Percentiles rank a stretch among this genome's conserved stretches.
phyloP scores from a whole-genome alignment of 2,888 invertebrate genomes.

The Phaedon cochleariae region DNA sequence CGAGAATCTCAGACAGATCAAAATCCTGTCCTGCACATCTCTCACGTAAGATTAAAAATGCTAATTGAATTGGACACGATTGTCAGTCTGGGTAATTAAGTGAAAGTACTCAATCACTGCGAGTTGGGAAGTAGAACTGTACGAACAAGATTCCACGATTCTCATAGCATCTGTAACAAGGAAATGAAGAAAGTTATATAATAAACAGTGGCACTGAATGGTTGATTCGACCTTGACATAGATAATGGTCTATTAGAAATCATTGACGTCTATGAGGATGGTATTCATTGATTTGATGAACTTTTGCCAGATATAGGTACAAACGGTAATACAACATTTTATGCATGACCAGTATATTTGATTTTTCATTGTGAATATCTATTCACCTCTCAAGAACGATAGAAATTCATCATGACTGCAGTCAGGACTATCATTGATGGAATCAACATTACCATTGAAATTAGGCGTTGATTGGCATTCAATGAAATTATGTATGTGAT shows the following conservation, averaged over 20 bases:
- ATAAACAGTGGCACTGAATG: background rate
- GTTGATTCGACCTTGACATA: background rate
- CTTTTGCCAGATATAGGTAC: too few relatives aligned
- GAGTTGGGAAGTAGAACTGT: constrained; percentile 30
- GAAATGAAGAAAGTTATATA: constrained; percentile 3
- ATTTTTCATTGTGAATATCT: too few relatives aligned
- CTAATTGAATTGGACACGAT: constrained; percentile 27
- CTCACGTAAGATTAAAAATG: constrained; percentile 27
- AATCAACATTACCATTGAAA: too few relatives aligned
- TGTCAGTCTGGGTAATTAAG: constrained; percentile 25
- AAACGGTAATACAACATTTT: too few relatives aligned
- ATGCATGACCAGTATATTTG: too few relatives aligned
- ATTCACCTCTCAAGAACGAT: too few relatives aligned
- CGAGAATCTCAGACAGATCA: too few relatives aligned
- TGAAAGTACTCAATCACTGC: constrained; percentile 29
- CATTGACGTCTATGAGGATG: background rate
- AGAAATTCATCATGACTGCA: too few relatives aligned
- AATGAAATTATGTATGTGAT: too few relatives aligned
- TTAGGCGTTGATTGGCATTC: too few relatives aligned
- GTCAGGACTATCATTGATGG: too few relatives aligned
- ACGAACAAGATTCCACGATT: constrained; percentile 12
- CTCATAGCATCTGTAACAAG: constrained; percentile 1
- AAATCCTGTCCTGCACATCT: constrained; percentile 21
- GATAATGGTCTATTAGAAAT: background rate
- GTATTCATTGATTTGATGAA: background rate